Evolutionary conservation across 1,140 invertebrate species (phyloP), one percentile per base, ranked within the genome.

Genomic region (Pachypsylla venusta): DNA sequence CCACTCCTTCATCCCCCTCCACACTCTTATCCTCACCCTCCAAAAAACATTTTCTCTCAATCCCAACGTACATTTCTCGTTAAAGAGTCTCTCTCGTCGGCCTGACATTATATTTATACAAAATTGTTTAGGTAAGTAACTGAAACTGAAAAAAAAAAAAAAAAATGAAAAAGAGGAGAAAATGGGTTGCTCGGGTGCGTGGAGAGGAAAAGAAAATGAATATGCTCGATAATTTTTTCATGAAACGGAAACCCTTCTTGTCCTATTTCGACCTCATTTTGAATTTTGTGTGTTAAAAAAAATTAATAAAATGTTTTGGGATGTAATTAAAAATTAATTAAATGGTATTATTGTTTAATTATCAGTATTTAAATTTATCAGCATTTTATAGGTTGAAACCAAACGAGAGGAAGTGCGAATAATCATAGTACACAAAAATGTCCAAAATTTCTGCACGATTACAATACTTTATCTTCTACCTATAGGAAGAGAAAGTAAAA

Each of bases 141-240:
- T 19, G 42, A 48, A 48, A 48, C 16, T 48, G 22, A 19, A 48
- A 48, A 19, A 48, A 7, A 22, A 22, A 10, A 22, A 48, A 48
- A 48, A 22, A 48, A 48, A 35, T 35, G n/a, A 19, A 7, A 3
- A 48, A 48, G 22, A 48, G 42, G 42, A 48, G 42, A 48, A 19
- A 48, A 10, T 12, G 16, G 30, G 30, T 16, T 35, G 30, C 10
- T 10, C 16, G 30, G 16, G 30, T 10, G 30, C 30, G 30, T 19
- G n/a, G 42, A 22, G 42, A 48, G 42, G 22, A 22, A 48, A 22
- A 22, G 42, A 22, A 48, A 48, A 48, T 48, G 42, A 48, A 48
- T 48, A 48, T 48, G 42, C 42, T 48, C 42, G 42, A 4, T 48
- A 48, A 48, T 48, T 48, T n/a, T 48, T n/a, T 48, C 42, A 48